Evolutionary conservation across 2,113 vertebrate species (phyloP), one percentile per base, ranked within the genome.

Genomic region (Kryptolebias marmoratus): DNA sequence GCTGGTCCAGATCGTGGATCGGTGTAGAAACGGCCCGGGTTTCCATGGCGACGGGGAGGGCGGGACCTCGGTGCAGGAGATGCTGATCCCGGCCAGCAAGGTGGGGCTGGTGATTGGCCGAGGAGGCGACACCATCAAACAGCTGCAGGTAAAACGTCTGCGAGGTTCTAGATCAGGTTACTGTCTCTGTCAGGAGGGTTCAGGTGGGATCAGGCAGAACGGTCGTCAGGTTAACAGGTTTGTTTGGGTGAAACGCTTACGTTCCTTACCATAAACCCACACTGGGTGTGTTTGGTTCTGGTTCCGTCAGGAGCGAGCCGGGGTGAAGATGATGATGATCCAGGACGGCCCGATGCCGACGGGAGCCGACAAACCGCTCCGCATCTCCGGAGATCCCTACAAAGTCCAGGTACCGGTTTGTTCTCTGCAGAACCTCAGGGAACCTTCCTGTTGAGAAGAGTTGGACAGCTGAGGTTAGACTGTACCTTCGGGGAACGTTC

Each of bases 311-410:
- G 97, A 98, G 89, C 93, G 96, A 78, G 96, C 96, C 0, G 96
- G 96, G 2, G 97, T 98, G 89, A 98, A 97, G 90, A 98, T 98
- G 97, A 96, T 97, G 73, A 98, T 98, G 96, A 98, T 98, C 84
- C 97, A 98, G 88, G 97, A 98, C 0, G 97, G 96, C 12, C 96
- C 96, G 0, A 89, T 98, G 90, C 96, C 97, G 0, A 98, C 97
- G 0, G 97, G 97, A 59, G 95, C 96, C 12, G 97, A 98, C 87
- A 98, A 98, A 90, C 96, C 96, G 58, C 96, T 98, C 15, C 94
- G 97, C 36, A 97, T 98, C 91, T 96, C 96, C 4, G 97, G 97
- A 79, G 96, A 98, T 79, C 94, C 95, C 1, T 93, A 91, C 95
- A 96, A 92, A 87, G 87, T 92, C 1, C 91, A 92, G 91, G 90